Percentiles rank a stretch among this genome's conserved stretches.
phyloP scores from a whole-genome alignment of 2,888 invertebrate genomes.

The Aproaerema taeniolella region DNA sequence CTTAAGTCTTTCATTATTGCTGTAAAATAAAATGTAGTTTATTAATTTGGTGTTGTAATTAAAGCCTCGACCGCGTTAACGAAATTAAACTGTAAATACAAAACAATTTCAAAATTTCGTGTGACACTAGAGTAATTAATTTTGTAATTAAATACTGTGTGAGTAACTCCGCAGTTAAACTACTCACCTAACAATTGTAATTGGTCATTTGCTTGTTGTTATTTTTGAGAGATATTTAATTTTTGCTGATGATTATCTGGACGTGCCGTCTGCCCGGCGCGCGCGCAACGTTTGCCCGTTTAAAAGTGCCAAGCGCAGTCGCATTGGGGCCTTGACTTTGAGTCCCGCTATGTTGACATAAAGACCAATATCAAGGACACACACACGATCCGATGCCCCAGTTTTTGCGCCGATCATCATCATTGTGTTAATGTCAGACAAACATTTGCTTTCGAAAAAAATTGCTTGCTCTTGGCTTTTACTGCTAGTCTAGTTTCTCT shows the following conservation, averaged over 20 bases:
- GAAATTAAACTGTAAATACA: too few species aligned
- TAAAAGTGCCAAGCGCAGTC: constrained; percentile 28
- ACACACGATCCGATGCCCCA: too few species aligned
- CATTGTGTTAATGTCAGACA: background rate
- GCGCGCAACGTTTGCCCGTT: constrained; percentile 39
- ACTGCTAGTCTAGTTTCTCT: background rate
- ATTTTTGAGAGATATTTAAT: too few species aligned
- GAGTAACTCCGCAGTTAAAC: too few species aligned
- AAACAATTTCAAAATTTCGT: too few species aligned
- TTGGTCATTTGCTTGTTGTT: too few species aligned
- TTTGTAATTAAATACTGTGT: too few species aligned
- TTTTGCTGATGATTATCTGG: too few species aligned
- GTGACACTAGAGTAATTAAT: too few species aligned
- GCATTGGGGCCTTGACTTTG: constrained; percentile 51
- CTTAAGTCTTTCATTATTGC: constrained; percentile 37
- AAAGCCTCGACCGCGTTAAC: too few species aligned
- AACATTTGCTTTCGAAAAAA: background rate
- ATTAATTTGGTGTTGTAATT: too few species aligned
- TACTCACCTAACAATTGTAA: too few species aligned
- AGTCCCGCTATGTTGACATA: constrained; percentile 61
- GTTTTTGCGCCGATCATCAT: background rate
- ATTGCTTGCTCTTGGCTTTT: background rate
- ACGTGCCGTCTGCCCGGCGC: constrained; percentile 32
- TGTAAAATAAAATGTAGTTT: constrained; percentile 4
- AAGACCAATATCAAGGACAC: constrained; percentile 42